Percentiles rank a stretch among this genome's conserved stretches.
Conservation (phyloP, 1,140 invertebrate genomes). For the Battus philenor region DNA sequence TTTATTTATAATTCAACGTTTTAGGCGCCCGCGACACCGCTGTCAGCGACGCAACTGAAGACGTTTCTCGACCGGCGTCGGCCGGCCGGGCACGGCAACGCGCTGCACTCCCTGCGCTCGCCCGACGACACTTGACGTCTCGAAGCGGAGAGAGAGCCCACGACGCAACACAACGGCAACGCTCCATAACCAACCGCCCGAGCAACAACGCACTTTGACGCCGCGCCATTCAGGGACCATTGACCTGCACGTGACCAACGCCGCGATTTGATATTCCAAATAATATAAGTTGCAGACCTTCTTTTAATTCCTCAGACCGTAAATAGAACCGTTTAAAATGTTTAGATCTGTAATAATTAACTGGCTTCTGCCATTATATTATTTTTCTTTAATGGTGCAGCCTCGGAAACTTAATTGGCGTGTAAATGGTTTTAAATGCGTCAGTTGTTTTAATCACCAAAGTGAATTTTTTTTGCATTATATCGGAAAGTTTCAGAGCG, state of each 20-base stretch:
- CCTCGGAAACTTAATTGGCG: too few species aligned
- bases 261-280: too few species aligned
- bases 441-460: too few species aligned
- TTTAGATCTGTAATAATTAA: too few species aligned
- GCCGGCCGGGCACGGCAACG: slow-evolving; percentile 50
- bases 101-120: slow-evolving; percentile 47
- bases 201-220: not conserved
- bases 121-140: slow-evolving; percentile 57
- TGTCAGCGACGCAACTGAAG: slow-evolving; percentile 54
- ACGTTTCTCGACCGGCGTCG: slow-evolving; percentile 63
- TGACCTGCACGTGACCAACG: not conserved
- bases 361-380: not conserved
- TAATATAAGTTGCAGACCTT: too few species aligned
- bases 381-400: too few species aligned
- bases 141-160: not conserved
- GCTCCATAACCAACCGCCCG: not conserved
- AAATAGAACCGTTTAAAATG: too few species aligned
- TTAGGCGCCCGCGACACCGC: slow-evolving; percentile 39
- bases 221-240: not conserved
- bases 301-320: too few species aligned
- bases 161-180: slow-evolving; percentile 8
- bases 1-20: not conserved
- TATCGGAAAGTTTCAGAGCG: too few species aligned
- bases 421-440: too few species aligned
- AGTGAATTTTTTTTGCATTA: too few species aligned